Evolutionary conservation across 2,888 invertebrate genomes (phyloP).

Genomic region (Lepeophtheirus nordmannii): DNA sequence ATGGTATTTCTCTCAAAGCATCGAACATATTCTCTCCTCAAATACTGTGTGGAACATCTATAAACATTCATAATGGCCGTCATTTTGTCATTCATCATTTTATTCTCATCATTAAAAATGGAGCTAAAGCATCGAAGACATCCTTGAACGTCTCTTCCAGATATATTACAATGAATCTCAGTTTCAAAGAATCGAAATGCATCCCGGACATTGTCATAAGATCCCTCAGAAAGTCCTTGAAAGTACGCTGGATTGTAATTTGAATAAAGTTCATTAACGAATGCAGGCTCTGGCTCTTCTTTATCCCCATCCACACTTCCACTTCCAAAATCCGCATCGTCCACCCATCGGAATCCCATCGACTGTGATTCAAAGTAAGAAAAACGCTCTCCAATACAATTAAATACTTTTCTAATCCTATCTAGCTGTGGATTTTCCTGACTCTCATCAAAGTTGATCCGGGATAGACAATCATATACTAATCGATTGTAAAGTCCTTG

Average conservation of each 20-base stretch:
- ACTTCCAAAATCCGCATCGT: not conserved
- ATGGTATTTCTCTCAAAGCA: slow-evolving; percentile 6
- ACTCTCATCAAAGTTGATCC: not conserved
- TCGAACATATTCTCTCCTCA: not conserved
- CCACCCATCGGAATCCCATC: not conserved
- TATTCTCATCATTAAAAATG: not conserved
- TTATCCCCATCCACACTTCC: not conserved
- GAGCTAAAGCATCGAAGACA: not conserved
- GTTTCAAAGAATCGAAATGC: slow-evolving; percentile 1
- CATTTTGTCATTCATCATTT: not conserved
- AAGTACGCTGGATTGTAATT: slow-evolving; percentile 1
- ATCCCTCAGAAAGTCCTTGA: slow-evolving; percentile 1
- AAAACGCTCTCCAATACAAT: not conserved
- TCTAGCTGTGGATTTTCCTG: not conserved
- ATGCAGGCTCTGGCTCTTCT: not conserved
- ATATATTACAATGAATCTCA: slow-evolving; percentile 2
- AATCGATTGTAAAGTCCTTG: not conserved
- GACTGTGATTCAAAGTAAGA: not conserved
- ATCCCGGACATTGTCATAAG: not conserved
- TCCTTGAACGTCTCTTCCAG: not conserved
- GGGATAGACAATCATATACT: not conserved
- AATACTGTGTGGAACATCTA: not conserved
- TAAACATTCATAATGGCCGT: not conserved
- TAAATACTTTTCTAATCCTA: not conserved
- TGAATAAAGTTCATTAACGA: not conserved